Evolutionary conservation across 2,113 vertebrate genomes (phyloP).

Genomic region (Cyanoliseus patagonus): DNA sequence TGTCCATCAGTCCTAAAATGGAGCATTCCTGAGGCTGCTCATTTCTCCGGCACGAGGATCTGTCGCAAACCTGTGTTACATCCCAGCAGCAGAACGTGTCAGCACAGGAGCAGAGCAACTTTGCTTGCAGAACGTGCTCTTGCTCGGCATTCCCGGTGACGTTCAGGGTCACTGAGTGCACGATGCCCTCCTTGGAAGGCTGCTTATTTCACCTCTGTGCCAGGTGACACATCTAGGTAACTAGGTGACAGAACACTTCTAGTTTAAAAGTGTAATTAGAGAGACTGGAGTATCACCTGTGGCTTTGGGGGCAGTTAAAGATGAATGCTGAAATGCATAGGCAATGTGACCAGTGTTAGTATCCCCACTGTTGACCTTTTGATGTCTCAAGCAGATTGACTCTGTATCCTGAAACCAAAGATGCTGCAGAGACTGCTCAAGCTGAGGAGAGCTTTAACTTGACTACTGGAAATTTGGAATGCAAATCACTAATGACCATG

Average conservation of each 20-base stretch:
- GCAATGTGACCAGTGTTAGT: not conserved
- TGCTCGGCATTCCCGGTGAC: not conserved
- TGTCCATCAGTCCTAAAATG: not conserved
- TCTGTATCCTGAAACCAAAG: not conserved
- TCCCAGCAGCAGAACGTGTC: not conserved
- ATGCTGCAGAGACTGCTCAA: not conserved
- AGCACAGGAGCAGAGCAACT: not conserved
- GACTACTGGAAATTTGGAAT: not conserved
- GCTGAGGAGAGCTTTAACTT: not conserved
- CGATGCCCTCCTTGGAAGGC: not conserved
- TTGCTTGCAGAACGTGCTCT: not conserved
- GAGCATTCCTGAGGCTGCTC: not conserved
- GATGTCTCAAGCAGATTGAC: not conserved
- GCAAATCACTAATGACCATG: not conserved
- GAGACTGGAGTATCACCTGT: not conserved
- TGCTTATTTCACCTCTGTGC: not conserved
- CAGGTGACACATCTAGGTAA: not conserved
- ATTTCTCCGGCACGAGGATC: not conserved
- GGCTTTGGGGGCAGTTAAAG: not conserved
- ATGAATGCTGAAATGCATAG: not conserved
- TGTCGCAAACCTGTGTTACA: not conserved
- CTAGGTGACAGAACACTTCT: not conserved
- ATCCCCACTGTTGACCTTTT: accelerated
- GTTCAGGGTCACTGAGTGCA: not conserved
- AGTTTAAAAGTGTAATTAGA: not conserved